Evolutionary conservation across 2,888 invertebrate species (phyloP), one percentile per base, ranked within the genome.

Genomic region (Gymnosoma rotundatum): DNA sequence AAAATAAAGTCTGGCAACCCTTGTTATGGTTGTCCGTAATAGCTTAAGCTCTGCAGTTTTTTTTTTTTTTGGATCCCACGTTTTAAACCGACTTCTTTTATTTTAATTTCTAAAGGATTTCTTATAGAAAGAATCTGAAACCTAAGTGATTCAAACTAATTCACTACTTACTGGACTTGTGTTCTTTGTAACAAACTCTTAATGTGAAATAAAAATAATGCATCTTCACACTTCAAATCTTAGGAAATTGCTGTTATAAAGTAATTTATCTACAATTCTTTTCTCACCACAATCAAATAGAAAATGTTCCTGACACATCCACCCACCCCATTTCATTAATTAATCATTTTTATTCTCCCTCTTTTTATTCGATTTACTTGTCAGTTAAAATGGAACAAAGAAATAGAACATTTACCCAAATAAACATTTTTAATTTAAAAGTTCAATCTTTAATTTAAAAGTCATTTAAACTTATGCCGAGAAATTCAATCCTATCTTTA

Each of bases 371-470:
- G 14, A 1, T 60, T 52, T 60, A 48, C 56, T 58, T 38, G 21
- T 42, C 42, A 12, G 42, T 7, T 32, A 18, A 58, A 75, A 45
- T 52, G 52, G 48, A 61, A 42, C 42, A 60, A 76, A 48, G n/a
- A 67, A 25, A 25, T 25, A 9, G 52, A 48, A 18, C 4, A 66
- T 14, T 50, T 20, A 8, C 10, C 58, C 25, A 58, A 64, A 52
- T 0, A 3, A 54, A 32, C 20, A 45, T 36, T 32, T 63, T 66
- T 60, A n/a, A 18, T 67, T 76, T 10, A 4, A 60, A 72, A 64
- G 64, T 64, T 64, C 69, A 78, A 64, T 50, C 25, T 48, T 21
- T 56, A 66, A 78, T 50, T 78, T 50, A 64, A 64, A 64, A 72
- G 45, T 50, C 48, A 64, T 78, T 63, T 56, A 36, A 21, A 70